Conservation (phyloP, 2,797 vertebrate species). For the Dallia pectoralis region DNA sequence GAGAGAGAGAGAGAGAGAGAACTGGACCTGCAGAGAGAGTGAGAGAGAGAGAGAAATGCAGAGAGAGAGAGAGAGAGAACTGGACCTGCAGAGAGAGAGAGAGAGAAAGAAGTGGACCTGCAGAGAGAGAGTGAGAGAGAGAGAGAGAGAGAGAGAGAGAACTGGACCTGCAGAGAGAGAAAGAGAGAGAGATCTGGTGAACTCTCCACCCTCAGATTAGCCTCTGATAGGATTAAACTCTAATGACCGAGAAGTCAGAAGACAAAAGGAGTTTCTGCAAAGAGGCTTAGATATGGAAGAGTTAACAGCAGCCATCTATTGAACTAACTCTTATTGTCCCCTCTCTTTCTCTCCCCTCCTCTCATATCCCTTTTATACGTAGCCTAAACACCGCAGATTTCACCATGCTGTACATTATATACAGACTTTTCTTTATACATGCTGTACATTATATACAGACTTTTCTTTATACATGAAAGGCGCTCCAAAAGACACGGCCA, state of each 20-base stretch:
- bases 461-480: too few species aligned
- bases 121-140: not conserved
- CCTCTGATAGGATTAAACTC: slow-evolving; percentile 99
- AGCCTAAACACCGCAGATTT: too few species aligned
- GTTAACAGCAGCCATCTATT: slow-evolving; percentile 96
- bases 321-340: slow-evolving; percentile 53
- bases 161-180: slow-evolving; percentile 20
- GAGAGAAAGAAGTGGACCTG: not conserved
- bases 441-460: too few species aligned
- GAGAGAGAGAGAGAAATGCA: not conserved
- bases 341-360: slow-evolving; percentile 2
- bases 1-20: slow-evolving; percentile 40
- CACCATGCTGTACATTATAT: too few species aligned
- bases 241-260: slow-evolving; percentile 99
- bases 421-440: too few species aligned
- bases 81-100: slow-evolving; percentile 28
- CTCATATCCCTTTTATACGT: slow-evolving; percentile 8
- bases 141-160: slow-evolving; percentile 7
- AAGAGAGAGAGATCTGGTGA: slow-evolving; percentile 66
- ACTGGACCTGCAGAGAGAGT: not conserved
- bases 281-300: slow-evolving; percentile 99
- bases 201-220: slow-evolving; percentile 96
- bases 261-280: slow-evolving; percentile 99
- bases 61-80: too few species aligned
- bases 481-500: too few species aligned